phyloP scores from a whole-genome alignment of 2,888 invertebrate species.

The Lumbricus terrestris region DNA sequence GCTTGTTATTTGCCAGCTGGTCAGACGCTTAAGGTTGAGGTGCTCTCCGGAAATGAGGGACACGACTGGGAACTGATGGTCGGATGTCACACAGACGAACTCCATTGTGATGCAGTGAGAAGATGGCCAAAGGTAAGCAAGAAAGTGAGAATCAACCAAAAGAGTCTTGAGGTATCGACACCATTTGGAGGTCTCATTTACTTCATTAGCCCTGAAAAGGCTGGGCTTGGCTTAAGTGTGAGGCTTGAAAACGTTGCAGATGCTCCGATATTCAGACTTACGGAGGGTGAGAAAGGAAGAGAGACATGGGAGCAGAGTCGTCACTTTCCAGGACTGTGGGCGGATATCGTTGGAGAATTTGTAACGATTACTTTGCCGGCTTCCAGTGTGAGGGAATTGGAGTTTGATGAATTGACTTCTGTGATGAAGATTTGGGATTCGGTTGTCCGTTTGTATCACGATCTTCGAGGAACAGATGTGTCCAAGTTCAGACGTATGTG shows the following conservation, averaged over 20 bases:
- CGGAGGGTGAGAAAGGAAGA: not conserved
- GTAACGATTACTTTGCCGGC: conserved; percentile 39
- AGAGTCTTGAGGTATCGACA: not conserved
- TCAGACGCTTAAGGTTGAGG: not conserved
- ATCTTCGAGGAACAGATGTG: conserved; percentile 35
- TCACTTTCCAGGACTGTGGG: conserved; percentile 36
- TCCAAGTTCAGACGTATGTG: conserved; percentile 28
- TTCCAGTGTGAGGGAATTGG: conserved; percentile 32
- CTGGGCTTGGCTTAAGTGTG: not conserved
- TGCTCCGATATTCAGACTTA: conserved; percentile 32
- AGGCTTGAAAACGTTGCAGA: conserved; percentile 30
- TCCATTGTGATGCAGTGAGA: conserved; percentile 12
- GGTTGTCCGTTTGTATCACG: conserved; percentile 36
- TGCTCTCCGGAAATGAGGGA: conserved; percentile 23
- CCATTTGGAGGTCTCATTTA: conserved; percentile 33
- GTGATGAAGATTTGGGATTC: conserved; percentile 39
- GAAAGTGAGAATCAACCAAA: not conserved
- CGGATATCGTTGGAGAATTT: conserved; percentile 38
- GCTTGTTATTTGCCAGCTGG: conserved; percentile 33
- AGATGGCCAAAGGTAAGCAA: conserved; percentile 34
- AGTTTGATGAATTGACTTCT: conserved; percentile 24
- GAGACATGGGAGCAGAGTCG: conserved; percentile 26
- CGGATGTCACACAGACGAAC: conserved; percentile 41
- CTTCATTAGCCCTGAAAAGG: conserved; percentile 24
- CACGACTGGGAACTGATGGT: conserved; percentile 37